Conservation (phyloP, 2,113 vertebrate genomes). For the Equus quagga region DNA sequence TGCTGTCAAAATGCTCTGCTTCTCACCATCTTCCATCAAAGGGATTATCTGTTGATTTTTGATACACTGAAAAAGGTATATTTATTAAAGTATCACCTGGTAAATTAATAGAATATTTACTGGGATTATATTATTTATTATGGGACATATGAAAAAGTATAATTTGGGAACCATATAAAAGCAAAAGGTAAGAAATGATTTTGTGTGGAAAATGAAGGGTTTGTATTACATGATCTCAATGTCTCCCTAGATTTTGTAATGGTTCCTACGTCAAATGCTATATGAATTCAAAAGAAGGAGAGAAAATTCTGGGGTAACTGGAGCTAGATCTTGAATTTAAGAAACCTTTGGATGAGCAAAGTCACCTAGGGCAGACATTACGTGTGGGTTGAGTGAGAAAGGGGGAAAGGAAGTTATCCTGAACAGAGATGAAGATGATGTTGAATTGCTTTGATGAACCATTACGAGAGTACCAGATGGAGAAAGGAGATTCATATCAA, state of each 20-base stretch:
- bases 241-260: background rate
- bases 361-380: background rate
- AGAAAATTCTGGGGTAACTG: background rate
- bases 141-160: background rate
- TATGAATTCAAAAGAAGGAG: background rate
- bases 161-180: background rate
- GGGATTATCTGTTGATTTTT: background rate
- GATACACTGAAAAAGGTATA: background rate
- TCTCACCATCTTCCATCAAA: background rate
- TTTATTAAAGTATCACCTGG: conserved; percentile 9
- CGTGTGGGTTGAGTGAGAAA: background rate
- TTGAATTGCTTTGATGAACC: background rate
- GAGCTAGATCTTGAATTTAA: background rate
- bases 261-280: background rate
- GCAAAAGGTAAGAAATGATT: background rate
- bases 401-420: background rate
- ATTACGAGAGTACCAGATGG: background rate
- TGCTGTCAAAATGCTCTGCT: background rate
- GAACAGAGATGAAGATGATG: background rate
- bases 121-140: background rate
- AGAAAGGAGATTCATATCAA: background rate
- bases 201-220: background rate
- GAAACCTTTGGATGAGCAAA: background rate
- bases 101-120: background rate
- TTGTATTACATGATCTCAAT: background rate